Base-by-base conservation (phyloP, 1,140 invertebrate genomes). In the Diabrotica virgifera region DNA sequence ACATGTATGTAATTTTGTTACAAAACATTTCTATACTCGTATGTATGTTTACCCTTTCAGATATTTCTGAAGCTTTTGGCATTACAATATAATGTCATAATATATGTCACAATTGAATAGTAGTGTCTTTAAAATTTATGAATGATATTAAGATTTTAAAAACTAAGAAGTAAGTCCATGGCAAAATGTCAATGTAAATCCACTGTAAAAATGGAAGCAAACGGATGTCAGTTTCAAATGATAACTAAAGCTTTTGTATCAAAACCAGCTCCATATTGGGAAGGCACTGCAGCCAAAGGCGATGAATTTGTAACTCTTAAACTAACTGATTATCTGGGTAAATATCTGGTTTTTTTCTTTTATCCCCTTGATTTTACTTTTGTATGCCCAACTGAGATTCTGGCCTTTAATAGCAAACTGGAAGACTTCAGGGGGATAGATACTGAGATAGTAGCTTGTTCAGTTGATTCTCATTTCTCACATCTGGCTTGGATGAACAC, bases 281-380 rank as follows among this genome's bases (percentile, higher is more conserved):
- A 90, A 80, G 89, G 91, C 36, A 97, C 92, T 37, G 96, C 95
- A 62, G 93, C 98, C 36, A 85, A 98, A 0, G 90, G 97, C 80
- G 93, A 94, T 59, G 91, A 97, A 82, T 94, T 99, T 76, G 92
- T 91, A 55, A 89, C 94, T 68, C 82, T 98, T 14, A 93, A 94
- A 68, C 82, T 97, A 4, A 83, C 85, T 10, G 94, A 96, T 78
- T 98, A 89, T 78, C 85, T 85, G 74, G 95, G 94, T 70, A 97
- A 98, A 91, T 99, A 98, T 82, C 82, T 98, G 9, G 93, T 99
- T 2, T 92, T 98, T 74, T 96, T 99, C 79, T 99, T 99, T 79
- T 98, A 98, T 79, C 96, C 96, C 5, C 81, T 98, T 56, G 96
- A 98, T 80, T 98, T 98, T 77, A 97, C 95, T 5, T 97, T 97